These are phyloP conservation scores for Peromyscus eremicus DNA, from an alignment of 2,797 vertebrate species.

Conservation along the genomic window DNA sequence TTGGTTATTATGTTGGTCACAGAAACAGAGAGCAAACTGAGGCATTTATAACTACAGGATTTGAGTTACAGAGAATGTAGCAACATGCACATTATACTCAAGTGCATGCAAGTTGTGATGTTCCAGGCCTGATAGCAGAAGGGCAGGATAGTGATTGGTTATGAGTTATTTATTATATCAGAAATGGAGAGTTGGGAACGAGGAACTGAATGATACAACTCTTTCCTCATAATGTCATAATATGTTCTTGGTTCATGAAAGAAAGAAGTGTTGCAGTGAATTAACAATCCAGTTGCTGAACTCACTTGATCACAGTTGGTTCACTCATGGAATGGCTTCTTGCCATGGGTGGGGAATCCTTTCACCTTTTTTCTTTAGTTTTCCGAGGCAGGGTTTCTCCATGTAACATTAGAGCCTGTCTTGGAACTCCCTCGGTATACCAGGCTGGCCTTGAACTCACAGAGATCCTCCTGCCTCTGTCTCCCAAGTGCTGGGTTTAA, in stretches of 20 bases:
- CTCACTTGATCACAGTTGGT: constrained; percentile 14
- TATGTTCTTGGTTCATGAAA: constrained; percentile 7
- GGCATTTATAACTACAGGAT: constrained; percentile 34
- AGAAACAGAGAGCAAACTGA: neutral
- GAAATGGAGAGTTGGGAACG: neutral
- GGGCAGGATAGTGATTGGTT: neutral
- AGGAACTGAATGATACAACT: neutral
- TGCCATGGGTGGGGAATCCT: constrained; percentile 8
- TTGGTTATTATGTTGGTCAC: neutral
- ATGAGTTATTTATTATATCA: neutral
- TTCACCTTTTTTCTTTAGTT: neutral
- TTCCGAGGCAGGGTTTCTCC: too few relatives aligned
- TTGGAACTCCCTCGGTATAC: too few relatives aligned
- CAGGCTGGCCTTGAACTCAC: too few relatives aligned
- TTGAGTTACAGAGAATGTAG: neutral
- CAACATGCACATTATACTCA: neutral
- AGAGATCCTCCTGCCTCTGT: too few relatives aligned
- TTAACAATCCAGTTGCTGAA: constrained; percentile 5
- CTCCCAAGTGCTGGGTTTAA: too few relatives aligned
- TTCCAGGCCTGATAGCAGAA: neutral
- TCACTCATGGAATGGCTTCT: constrained; percentile 27
- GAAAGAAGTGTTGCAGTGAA: neutral
- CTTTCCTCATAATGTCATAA: neutral
- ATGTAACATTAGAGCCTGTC: too few relatives aligned
- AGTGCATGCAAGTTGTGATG: neutral